A percentile compares a stretch with the other conserved stretches of the same genome.
These are phyloP conservation scores for Hylaeus volcanicus DNA, from an alignment of 1,140 invertebrate genomes.

Conservation along the genomic window DNA sequence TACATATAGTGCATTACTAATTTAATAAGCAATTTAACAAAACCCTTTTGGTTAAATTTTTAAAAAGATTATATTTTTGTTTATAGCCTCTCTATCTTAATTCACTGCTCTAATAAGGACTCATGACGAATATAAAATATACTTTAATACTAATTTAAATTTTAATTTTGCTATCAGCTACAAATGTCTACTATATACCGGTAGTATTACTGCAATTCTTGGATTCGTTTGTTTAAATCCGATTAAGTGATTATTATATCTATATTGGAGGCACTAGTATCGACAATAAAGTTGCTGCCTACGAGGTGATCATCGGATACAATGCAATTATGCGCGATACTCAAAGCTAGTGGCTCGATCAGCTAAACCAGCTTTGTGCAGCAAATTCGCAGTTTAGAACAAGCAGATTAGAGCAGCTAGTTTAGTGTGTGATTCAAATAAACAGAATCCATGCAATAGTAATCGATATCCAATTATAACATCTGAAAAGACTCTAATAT, in stretches of 20 bases:
- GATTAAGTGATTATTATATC: not conserved
- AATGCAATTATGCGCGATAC: not conserved
- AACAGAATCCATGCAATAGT: not conserved
- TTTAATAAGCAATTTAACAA: no score
- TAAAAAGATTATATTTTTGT: no score
- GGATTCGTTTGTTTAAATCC: not conserved
- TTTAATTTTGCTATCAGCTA: no score
- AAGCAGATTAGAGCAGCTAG: not conserved
- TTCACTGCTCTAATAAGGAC: no score
- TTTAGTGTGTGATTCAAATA: not conserved
- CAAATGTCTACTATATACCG: not conserved
- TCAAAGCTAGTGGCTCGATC: slow-evolving; percentile 14
- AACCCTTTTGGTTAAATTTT: no score
- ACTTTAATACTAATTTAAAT: no score
- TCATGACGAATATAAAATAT: no score
- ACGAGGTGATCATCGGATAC: not conserved
- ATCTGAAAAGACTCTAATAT: not conserved
- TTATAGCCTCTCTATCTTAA: no score
- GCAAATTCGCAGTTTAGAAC: slow-evolving; percentile 3
- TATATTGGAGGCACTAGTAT: not conserved
- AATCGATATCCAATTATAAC: not conserved
- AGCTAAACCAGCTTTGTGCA: slow-evolving; percentile 6
- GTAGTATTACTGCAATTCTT: not conserved
- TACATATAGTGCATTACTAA: no score
- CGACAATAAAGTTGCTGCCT: slow-evolving; percentile 11